Evolutionary conservation across 2,797 vertebrate species (phyloP).

Genomic region (Pipistrellus kuhlii): DNA sequence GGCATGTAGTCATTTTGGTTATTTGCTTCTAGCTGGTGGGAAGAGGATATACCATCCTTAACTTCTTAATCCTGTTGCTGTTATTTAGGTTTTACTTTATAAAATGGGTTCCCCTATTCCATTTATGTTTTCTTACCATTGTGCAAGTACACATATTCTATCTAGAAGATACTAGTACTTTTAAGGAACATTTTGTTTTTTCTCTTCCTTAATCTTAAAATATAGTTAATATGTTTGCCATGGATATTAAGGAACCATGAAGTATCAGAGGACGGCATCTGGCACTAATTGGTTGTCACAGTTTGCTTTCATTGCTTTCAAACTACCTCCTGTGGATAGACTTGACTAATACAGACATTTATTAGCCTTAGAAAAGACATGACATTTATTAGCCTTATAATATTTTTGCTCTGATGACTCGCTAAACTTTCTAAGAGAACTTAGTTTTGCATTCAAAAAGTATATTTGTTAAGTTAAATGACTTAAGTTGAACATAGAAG

Average conservation of each 20-base stretch:
- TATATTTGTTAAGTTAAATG: slow-evolving; percentile 69
- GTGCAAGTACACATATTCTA: neutral
- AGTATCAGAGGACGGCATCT: neutral
- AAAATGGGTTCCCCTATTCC: neutral
- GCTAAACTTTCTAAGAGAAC: slow-evolving; percentile 44
- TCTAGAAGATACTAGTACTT: neutral
- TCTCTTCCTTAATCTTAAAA: neutral
- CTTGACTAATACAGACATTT: slow-evolving; percentile 50
- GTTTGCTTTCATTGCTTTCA: slow-evolving; percentile 49
- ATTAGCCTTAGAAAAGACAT: slow-evolving; percentile 63
- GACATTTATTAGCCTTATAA: neutral
- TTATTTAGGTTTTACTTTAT: slow-evolving; percentile 4
- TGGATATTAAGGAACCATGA: neutral
- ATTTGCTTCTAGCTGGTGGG: neutral
- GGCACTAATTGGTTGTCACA: neutral
- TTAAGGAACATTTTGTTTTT: neutral
- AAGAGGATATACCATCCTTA: neutral
- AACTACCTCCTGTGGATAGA: slow-evolving; percentile 67
- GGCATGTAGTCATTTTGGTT: neutral
- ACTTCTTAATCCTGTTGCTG: neutral
- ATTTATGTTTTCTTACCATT: neutral
- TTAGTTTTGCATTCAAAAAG: slow-evolving; percentile 70
- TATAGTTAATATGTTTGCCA: neutral
- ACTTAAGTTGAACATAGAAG: slow-evolving; percentile 46
- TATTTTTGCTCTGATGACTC: slow-evolving; percentile 57